Evolutionary conservation across 2,888 invertebrate species (phyloP).

Genomic region (Sthenelais limicola): DNA sequence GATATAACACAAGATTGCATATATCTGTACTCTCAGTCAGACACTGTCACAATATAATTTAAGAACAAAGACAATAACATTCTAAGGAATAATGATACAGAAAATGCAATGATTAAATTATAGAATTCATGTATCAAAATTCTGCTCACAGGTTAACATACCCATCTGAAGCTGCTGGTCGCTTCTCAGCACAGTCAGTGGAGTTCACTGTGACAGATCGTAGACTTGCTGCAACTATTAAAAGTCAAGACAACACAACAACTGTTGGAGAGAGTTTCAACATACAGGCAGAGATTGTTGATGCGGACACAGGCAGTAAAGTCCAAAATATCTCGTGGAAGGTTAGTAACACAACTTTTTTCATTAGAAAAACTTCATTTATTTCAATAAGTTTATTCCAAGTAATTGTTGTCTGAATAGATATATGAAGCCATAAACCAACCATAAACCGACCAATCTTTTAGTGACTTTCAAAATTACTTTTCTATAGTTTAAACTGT

Average conservation of each 20-base stretch:
- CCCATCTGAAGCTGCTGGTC: constrained; percentile 30
- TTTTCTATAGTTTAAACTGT: no score
- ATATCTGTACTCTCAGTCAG: no score
- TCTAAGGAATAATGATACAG: no score
- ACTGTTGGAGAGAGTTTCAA: constrained; percentile 15
- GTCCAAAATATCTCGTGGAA: constrained; percentile 41
- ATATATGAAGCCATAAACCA: background rate
- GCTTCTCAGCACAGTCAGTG: constrained; percentile 10
- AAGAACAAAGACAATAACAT: no score
- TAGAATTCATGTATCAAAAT: background rate
- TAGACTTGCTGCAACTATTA: constrained; percentile 3
- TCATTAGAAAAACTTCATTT: background rate
- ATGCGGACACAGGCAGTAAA: constrained; percentile 9
- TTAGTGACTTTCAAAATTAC: no score
- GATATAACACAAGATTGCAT: no score
- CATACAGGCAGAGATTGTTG: constrained; percentile 26
- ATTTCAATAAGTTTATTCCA: background rate
- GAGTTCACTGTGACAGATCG: constrained; percentile 5
- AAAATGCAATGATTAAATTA: background rate
- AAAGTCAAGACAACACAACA: constrained; percentile 11
- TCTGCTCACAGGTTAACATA: constrained; percentile 23
- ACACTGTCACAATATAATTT: no score
- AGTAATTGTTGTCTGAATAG: background rate
- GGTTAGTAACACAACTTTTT: constrained; percentile 23
- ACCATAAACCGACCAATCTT: background rate